These are phyloP conservation scores for Pogonomyrmex californicus DNA, from an alignment of 1,140 invertebrate species.

Conservation along the genomic window DNA sequence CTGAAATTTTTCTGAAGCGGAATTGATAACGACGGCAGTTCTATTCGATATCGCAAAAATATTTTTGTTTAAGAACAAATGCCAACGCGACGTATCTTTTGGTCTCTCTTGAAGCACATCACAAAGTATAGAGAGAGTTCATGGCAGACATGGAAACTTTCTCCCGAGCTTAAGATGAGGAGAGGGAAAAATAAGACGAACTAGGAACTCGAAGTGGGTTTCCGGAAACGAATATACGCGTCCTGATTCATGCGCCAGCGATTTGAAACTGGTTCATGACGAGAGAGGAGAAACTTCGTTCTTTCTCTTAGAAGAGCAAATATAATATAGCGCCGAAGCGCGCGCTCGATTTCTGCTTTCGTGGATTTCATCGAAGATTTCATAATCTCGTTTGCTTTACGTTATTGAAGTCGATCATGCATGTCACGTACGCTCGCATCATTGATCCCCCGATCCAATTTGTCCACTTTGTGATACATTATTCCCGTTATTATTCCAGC, in stretches of 20 bases:
- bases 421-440: conserved; percentile 56
- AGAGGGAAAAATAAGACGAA: conserved; percentile 44
- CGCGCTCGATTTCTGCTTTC: conserved; percentile 37
- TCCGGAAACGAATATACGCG: conserved; percentile 63
- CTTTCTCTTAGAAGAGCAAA: conserved; percentile 57
- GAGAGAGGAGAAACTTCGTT: conserved; percentile 43
- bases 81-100: conserved; percentile 10
- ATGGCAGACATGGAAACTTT: conserved; percentile 47
- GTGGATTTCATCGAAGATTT: conserved; percentile 58
- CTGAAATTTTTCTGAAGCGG: neutral
- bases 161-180: conserved; percentile 10
- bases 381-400: conserved; percentile 57
- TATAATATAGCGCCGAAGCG: conserved; percentile 52
- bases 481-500: conserved; percentile 32
- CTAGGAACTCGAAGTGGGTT: conserved; percentile 46
- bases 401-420: conserved; percentile 48
- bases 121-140: conserved; percentile 13
- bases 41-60: conserved; percentile 4
- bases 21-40: neutral
- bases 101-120: conserved; percentile 31
- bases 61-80: conserved; percentile 13
- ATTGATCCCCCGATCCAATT: conserved; percentile 53
- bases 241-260: conserved; percentile 61
- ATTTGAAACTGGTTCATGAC: conserved; percentile 60
- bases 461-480: conserved; percentile 45